Conservation (phyloP, 2,888 invertebrate genomes). For the Sussaba pulchella region DNA sequence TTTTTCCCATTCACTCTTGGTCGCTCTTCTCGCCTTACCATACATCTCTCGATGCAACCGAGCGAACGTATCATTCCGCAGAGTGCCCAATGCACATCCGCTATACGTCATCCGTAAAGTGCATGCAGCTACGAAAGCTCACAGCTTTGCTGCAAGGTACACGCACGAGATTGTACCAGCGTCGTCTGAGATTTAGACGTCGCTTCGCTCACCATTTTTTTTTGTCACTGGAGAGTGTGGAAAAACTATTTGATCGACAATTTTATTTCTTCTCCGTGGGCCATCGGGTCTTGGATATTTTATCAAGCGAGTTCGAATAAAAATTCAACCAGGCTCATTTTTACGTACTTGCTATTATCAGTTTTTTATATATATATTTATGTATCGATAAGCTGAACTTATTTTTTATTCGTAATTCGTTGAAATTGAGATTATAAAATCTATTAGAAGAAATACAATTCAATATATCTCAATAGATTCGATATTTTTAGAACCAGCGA, state of each 20-base stretch:
- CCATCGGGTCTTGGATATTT: too few species aligned
- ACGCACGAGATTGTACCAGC: background rate
- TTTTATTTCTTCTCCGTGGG: too few species aligned
- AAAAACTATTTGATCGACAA: background rate
- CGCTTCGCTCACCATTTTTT: conserved; percentile 39
- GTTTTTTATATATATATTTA: too few species aligned
- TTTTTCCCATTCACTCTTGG: conserved; percentile 27
- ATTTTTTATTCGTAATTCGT: too few species aligned
- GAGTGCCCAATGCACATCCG: conserved; percentile 57
- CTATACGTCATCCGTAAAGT: conserved; percentile 22
- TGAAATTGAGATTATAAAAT: too few species aligned
- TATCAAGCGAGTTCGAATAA: too few species aligned
- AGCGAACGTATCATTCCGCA: conserved; percentile 45
- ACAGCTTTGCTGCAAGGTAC: background rate
- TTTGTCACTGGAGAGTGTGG: conserved; percentile 25
- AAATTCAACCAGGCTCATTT: too few species aligned
- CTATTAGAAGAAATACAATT: too few species aligned
- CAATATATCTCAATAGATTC: too few species aligned
- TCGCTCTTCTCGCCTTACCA: conserved; percentile 1
- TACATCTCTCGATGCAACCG: background rate
- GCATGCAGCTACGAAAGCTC: conserved; percentile 1
- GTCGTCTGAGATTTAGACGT: conserved; percentile 6
- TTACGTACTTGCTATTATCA: too few species aligned
- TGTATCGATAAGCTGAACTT: too few species aligned
- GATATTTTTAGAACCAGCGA: too few species aligned